Conservation (phyloP, 2,888 invertebrate genomes). For the Oligia strigilis region DNA sequence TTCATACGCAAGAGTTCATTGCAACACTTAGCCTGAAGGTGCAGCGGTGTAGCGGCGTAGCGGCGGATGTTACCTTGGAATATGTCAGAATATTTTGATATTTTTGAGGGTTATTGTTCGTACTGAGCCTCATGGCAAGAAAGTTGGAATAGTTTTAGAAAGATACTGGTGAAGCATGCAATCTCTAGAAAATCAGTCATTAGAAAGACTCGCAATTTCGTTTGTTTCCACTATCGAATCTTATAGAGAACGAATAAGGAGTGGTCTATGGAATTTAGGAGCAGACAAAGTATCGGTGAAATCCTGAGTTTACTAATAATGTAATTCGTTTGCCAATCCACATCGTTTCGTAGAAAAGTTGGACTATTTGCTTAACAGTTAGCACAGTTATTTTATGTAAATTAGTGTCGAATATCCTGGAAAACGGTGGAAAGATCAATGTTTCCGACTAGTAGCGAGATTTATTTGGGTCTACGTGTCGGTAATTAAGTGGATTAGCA, state of each 20-base stretch:
- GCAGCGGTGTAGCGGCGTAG: not conserved
- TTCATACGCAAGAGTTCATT: constrained; percentile 51
- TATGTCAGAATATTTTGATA: not conserved
- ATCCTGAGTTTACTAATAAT: not conserved
- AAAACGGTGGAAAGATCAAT: constrained; percentile 1
- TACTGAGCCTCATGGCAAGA: not conserved
- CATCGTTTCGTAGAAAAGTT: not conserved
- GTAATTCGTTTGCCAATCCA: not conserved
- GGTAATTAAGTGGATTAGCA: constrained; percentile 46
- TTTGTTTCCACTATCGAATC: not conserved
- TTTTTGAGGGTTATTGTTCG: not conserved
- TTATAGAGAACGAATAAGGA: not conserved
- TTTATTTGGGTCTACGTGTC: constrained; percentile 43
- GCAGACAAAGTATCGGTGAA: not conserved
- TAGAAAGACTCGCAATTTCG: not conserved
- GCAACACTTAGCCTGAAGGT: constrained; percentile 37
- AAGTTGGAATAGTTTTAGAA: not conserved
- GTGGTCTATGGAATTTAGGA: not conserved
- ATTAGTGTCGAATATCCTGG: constrained; percentile 1
- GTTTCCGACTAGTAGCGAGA: constrained; percentile 16
- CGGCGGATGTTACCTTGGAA: not conserved
- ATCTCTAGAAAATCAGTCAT: not conserved
- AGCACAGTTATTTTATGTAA: constrained; percentile 20
- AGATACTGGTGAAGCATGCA: not conserved
- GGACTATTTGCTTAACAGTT: too few relatives aligned